Evolutionary conservation across 2,797 vertebrate genomes (phyloP), one percentile per base, ranked within the genome.

Genomic region (Danio kyathit): DNA sequence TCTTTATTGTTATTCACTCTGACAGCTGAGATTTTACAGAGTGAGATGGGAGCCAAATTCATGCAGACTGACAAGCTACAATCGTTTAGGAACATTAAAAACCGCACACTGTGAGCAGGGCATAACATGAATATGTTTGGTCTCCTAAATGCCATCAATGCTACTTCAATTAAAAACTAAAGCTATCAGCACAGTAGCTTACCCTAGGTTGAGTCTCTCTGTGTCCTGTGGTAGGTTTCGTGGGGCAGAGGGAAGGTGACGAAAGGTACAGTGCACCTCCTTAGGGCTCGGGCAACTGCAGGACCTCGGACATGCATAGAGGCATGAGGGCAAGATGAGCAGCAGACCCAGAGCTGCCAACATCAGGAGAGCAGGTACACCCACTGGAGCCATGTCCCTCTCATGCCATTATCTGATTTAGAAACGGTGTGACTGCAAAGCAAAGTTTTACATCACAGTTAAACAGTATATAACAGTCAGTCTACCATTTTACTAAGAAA

Each of bases 211-310:
- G 63, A 91, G 65, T 54, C 89, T 87, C 56, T 87, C 81, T 1
- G 86, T 87, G 79, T 89, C 86, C 29, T 74, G 77, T n/a, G 89
- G 88, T 52, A 90, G 66, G 75, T 88, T 85, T n/a, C 21, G 70
- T 17, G 90, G 90, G 16, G 80, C 9, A 1, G 87, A 84, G 44
- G 63, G 70, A 13, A 91, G 85, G 77, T 90, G 89, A 44, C 90
- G 89, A 75, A 91, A 91, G 67, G 90, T 90, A 71, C 90, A 91
- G 84, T 91, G 90, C 8, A 91, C 88, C 73, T 91, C 90, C 12
- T 83, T 88, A 2, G 76, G 65, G 29, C 81, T 82, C 19, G 86
- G 87, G 61, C 89, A 91, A 74, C 86, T 90, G 74, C 90, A 91
- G 43, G 86, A 87, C 72, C 82, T 84, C 16, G 87, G 89, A 63